Evolutionary conservation across 2,797 vertebrate genomes (phyloP).

Genomic region (Sebastes trivittatus): DNA sequence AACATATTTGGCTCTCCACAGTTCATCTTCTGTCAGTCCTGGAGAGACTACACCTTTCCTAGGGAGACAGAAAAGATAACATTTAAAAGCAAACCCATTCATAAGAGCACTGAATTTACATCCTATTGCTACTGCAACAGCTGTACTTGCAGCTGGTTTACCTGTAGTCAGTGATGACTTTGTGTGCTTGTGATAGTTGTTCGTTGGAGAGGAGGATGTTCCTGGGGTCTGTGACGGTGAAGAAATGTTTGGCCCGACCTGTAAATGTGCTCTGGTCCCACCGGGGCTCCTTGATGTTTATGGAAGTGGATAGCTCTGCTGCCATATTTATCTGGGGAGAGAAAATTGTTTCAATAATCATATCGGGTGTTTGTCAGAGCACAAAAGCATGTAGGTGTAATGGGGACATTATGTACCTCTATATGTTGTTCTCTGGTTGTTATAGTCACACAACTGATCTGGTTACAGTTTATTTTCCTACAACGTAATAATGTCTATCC

Average conservation of each 20-base stretch:
- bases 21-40: slow-evolving; percentile 93
- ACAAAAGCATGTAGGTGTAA: background rate
- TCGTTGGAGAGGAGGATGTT: slow-evolving; percentile 93
- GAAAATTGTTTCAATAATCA: background rate
- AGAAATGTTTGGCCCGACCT: slow-evolving; percentile 96
- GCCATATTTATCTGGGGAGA: slow-evolving; percentile 87
- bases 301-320: slow-evolving; percentile 87
- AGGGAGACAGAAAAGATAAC: background rate
- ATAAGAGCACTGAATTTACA: background rate
- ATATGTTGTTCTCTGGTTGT: no score
- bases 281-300: slow-evolving; percentile 96
- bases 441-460: no score
- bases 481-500: no score
- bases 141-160: slow-evolving; percentile 57
- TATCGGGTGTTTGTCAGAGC: background rate
- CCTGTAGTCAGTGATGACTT: slow-evolving; percentile 95
- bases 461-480: no score
- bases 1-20: slow-evolving; percentile 96
- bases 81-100: background rate
- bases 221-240: slow-evolving; percentile 97
- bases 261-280: slow-evolving; percentile 97
- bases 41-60: slow-evolving; percentile 90
- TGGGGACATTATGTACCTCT: rapidly evolving
- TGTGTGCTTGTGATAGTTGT: slow-evolving; percentile 88
- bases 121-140: background rate